Conservation (phyloP, 2,888 invertebrate genomes). For the Ypsolopha sequella region DNA sequence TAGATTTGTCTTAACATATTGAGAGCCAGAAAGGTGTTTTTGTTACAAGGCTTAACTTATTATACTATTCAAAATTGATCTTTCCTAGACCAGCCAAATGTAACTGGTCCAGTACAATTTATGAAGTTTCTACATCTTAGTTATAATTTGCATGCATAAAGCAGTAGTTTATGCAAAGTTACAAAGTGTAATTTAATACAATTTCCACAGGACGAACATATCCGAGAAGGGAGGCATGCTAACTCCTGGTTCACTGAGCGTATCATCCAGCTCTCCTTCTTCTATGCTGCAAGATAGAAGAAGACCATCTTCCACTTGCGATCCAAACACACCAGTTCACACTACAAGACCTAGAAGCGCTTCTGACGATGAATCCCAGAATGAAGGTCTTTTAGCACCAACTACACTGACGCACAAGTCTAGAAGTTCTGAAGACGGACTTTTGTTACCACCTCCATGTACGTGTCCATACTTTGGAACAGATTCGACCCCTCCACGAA, state of each 20-base stretch:
- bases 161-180: too few species aligned
- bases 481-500: slow-evolving; percentile 66
- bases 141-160: too few species aligned
- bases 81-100: too few species aligned
- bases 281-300: slow-evolving; percentile 57
- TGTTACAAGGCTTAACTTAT: too few species aligned
- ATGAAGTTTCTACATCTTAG: too few species aligned
- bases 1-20: too few species aligned
- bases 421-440: slow-evolving; percentile 56
- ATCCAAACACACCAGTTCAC: slow-evolving; percentile 39
- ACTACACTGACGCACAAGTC: slow-evolving; percentile 48
- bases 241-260: slow-evolving; percentile 56
- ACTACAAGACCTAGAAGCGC: slow-evolving; percentile 44
- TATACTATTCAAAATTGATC: too few species aligned
- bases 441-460: slow-evolving; percentile 80
- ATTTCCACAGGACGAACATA: slow-evolving; percentile 41
- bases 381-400: slow-evolving; percentile 50
- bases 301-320: slow-evolving; percentile 47
- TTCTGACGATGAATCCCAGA: slow-evolving; percentile 47
- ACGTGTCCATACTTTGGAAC: slow-evolving; percentile 87
- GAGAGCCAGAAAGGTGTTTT: too few species aligned
- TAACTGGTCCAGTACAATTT: too few species aligned
- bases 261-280: slow-evolving; percentile 60
- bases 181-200: slow-evolving; percentile 1
- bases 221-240: slow-evolving; percentile 57